Percentiles rank a stretch among this genome's conserved stretches.
Evolutionary conservation across 2,797 vertebrate genomes (phyloP).

Genomic region (Karalla daura): DNA sequence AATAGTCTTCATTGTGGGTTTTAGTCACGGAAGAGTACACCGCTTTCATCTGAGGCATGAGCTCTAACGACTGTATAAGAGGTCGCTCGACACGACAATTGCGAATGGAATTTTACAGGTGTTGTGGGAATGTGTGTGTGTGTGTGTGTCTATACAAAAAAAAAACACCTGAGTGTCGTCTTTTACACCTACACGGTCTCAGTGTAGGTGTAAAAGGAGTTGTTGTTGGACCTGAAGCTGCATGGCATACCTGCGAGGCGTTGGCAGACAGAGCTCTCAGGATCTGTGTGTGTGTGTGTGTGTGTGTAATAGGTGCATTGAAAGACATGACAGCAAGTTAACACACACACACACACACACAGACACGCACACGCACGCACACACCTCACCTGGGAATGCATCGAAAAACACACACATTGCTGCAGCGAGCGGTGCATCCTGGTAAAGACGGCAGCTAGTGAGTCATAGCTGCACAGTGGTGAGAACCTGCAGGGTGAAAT

Average conservation of each 20-base stretch:
- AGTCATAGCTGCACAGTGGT: conserved; percentile 44
- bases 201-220: conserved; percentile 9
- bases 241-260: conserved; percentile 23
- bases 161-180: too few species aligned
- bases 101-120: conserved; percentile 66
- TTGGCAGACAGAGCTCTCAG: conserved; percentile 40
- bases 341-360: conserved; percentile 63
- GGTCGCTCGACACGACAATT: conserved; percentile 13
- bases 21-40: conserved; percentile 41
- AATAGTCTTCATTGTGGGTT: conserved; percentile 27
- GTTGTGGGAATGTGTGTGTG: conserved; percentile 48
- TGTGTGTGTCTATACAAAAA: conserved; percentile 11
- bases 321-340: conserved; percentile 62
- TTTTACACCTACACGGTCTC: conserved; percentile 26
- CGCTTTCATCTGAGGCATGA: conserved; percentile 50
- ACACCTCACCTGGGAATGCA: conserved; percentile 72
- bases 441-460: conserved; percentile 33
- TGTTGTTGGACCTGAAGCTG: conserved; percentile 53
- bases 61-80: conserved; percentile 21
- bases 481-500: conserved; percentile 55
- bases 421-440: conserved; percentile 5
- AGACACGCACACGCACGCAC: conserved; percentile 67
- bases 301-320: conserved; percentile 31
- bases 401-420: conserved; percentile 31
- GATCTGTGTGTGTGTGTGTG: conserved; percentile 34